A percentile compares a stretch with the other conserved stretches of the same genome.
These are phyloP conservation scores for Acleris literana DNA, from an alignment of 2,888 invertebrate genomes.

Conservation along the genomic window DNA sequence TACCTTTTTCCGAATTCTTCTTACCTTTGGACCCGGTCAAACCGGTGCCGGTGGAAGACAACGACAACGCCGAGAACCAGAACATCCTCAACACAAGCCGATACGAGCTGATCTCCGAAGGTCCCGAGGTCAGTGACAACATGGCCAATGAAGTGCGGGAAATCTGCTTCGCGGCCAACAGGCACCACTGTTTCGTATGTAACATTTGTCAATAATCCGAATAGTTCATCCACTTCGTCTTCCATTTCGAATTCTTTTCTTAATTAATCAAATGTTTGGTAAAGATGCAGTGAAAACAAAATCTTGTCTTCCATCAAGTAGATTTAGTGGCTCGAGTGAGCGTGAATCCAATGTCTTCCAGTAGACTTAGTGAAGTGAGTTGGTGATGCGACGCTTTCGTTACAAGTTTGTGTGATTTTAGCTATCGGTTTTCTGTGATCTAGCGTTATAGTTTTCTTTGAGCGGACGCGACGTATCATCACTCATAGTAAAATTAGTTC, in stretches of 20 bases:
- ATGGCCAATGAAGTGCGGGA: slow-evolving; percentile 83
- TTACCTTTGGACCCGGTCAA: slow-evolving; percentile 72
- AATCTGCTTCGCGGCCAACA: slow-evolving; percentile 75
- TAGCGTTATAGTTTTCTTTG: slow-evolving; percentile 45
- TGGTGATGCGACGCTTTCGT: slow-evolving; percentile 48
- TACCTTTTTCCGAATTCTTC: slow-evolving; percentile 73
- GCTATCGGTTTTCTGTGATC: slow-evolving; percentile 49
- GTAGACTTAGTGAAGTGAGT: slow-evolving; percentile 73
- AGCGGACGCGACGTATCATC: slow-evolving; percentile 50
- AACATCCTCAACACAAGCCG: slow-evolving; percentile 71
- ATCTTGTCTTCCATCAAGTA: slow-evolving; percentile 80
- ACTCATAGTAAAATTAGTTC: slow-evolving; percentile 60
- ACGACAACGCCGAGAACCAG: slow-evolving; percentile 76
- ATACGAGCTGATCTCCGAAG: slow-evolving; percentile 67
- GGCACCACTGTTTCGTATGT: slow-evolving; percentile 74
- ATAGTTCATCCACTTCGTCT: slow-evolving; percentile 43
- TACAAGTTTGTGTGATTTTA: slow-evolving; percentile 51
- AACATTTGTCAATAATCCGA: slow-evolving; percentile 68
- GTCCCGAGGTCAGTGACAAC: slow-evolving; percentile 81
- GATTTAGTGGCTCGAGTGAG: slow-evolving; percentile 67
- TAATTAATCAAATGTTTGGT: slow-evolving; percentile 54
- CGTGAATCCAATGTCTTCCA: slow-evolving; percentile 72
- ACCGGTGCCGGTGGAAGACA: slow-evolving; percentile 69
- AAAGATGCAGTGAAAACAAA: slow-evolving; percentile 78
- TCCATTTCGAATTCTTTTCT: slow-evolving; percentile 44